Evolutionary conservation across 2,888 invertebrate species (phyloP).

Genomic region (Mimachlamys varia): DNA sequence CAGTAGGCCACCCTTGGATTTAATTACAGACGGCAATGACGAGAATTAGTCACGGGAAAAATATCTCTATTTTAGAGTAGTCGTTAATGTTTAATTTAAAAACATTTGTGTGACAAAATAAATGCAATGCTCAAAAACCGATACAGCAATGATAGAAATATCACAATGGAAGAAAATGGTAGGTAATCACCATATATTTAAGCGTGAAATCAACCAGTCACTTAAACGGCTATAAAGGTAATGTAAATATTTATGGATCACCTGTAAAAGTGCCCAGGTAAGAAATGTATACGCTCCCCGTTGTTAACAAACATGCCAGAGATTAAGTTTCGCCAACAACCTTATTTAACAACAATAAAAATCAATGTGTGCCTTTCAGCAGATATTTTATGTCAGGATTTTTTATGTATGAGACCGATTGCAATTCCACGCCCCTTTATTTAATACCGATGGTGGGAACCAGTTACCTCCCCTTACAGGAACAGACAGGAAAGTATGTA

Average conservation of each 20-base stretch:
- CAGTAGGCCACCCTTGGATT: not conserved
- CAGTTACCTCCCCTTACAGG: constrained; percentile 30
- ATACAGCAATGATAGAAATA: not conserved
- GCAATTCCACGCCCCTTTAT: constrained; percentile 5
- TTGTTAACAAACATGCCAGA: not conserved
- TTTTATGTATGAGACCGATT: constrained; percentile 24
- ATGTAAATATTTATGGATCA: constrained; percentile 20
- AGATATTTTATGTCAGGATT: constrained; percentile 24
- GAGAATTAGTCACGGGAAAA: not conserved
- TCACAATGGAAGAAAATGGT: not conserved
- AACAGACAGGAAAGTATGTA: not conserved
- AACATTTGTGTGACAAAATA: not conserved
- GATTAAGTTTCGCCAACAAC: constrained; percentile 8
- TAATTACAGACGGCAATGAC: not conserved
- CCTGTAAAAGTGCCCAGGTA: not conserved
- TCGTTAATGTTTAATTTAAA: not conserved
- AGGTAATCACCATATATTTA: not conserved
- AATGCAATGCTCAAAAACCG: not conserved
- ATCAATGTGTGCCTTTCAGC: constrained; percentile 28
- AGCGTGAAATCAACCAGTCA: not conserved
- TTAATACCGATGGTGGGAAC: constrained; percentile 3
- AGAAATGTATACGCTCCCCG: not conserved
- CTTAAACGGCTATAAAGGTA: constrained; percentile 23
- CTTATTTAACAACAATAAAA: constrained; percentile 33
- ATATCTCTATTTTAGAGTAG: not conserved